Evolutionary conservation across 2,888 invertebrate species (phyloP), one percentile per base, ranked within the genome.

Genomic region (Zygaena filipendulae): DNA sequence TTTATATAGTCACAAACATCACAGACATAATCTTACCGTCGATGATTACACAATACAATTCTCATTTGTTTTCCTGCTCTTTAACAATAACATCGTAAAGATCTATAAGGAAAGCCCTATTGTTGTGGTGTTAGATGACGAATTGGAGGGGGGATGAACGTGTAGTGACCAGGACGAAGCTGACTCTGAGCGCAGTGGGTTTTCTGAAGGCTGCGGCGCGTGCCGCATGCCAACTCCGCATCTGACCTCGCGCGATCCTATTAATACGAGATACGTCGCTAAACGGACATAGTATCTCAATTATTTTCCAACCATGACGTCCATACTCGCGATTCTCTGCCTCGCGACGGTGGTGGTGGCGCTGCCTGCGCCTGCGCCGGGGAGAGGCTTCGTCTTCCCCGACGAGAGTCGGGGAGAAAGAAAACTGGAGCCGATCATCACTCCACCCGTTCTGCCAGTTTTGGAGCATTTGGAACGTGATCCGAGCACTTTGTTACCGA

Each of bases 171-270:
- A 71, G 75, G 77, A 72, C 61, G 56, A 72, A 61, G 56, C 56
- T 52, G 63, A 52, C 59, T 52, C 66, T 36, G 53, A 43, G 47
- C 63, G 63, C 77, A 77, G 77, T 77, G 79, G 79, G 67, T 72
- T 74, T 77, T 75, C 75, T 72, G 79, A 79, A 77, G 79, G 79
- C 79, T 77, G 74, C 56, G 70, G 59, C 68, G 66, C 74, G 79
- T 56, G 79, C 67, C 77, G 79, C 79, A 79, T 79, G 79, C 77
- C 72, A 79, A 77, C 72, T 52, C 57, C 43, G 56, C 49, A 36
- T 25, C 32, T 58, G 74, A 71, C 75, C 77, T 77, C 71, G 72
- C 41, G 33, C 63, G 59, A 67, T 67, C 75, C 72, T 75, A 75
- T 77, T 79, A 75, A 79, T 67, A 77, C 72, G 57, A 68, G 64